A percentile compares a stretch with the other conserved stretches of the same genome.
Conservation (phyloP, 2,113 vertebrate species). For the Sminthopsis crassicaudata region DNA sequence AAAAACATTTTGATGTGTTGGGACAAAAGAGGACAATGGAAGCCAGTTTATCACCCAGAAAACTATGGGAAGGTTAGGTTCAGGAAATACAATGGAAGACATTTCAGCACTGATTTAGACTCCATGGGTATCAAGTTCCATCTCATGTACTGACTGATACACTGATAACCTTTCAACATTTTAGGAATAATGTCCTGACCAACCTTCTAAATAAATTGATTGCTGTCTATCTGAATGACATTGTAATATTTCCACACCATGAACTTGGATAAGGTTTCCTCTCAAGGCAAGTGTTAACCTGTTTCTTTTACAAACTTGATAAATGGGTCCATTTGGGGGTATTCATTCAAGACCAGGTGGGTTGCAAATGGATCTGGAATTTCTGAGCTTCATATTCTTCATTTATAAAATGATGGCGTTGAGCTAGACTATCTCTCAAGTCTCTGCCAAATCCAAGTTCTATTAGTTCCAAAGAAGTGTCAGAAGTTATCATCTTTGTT, state of each 20-base stretch:
- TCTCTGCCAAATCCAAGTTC: background rate
- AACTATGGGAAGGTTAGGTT: too few relatives aligned
- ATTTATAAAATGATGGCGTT: background rate
- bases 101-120: background rate
- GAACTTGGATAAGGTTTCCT: background rate
- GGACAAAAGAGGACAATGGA: background rate
- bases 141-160: background rate
- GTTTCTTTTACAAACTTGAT: background rate
- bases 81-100: background rate
- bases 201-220: background rate
- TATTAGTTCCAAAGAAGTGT: background rate
- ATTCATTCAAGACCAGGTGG: background rate
- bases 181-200: background rate
- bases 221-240: background rate
- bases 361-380: background rate
- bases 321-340: background rate
- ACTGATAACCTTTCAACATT: background rate
- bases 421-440: background rate
- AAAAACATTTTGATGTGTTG: background rate
- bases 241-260: background rate
- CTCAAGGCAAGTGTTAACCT: background rate
- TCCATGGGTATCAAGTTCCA: background rate
- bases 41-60: background rate
- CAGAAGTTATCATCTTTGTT: background rate
- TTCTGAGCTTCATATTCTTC: conserved; percentile 17